phyloP scores from a whole-genome alignment of 2,113 vertebrate genomes.

The Harpagus bidentatus region DNA sequence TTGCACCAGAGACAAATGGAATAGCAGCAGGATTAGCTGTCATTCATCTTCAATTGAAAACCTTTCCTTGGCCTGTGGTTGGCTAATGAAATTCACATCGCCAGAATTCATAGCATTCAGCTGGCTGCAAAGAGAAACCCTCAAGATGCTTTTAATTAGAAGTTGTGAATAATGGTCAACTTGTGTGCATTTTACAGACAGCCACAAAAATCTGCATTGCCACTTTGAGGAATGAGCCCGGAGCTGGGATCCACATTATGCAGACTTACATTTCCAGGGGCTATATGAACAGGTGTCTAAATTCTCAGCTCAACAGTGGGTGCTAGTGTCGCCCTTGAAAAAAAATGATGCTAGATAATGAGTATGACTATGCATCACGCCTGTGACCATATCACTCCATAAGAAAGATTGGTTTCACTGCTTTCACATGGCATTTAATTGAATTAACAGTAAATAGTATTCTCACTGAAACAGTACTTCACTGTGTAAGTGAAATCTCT shows the following conservation, averaged over 20 bases:
- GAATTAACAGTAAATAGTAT: conserved; percentile 37
- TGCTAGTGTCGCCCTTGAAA: neutral
- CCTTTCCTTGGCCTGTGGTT: conserved; percentile 10
- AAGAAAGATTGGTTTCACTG: conserved; percentile 33
- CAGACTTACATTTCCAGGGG: neutral
- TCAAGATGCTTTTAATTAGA: conserved; percentile 69
- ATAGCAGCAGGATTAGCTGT: conserved; percentile 36
- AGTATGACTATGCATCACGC: neutral
- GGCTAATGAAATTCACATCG: conserved; percentile 65
- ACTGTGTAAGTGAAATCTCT: conserved; percentile 38
- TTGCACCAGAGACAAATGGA: conserved; percentile 34
- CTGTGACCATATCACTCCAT: neutral
- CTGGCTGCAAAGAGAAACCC: conserved; percentile 46
- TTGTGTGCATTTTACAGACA: conserved; percentile 37
- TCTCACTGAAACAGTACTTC: conserved; percentile 38
- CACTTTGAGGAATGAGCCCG: conserved; percentile 23
- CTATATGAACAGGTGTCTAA: conserved; percentile 46
- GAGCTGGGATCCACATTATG: neutral
- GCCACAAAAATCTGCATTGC: conserved; percentile 36
- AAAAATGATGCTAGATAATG: neutral
- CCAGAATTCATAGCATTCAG: neutral
- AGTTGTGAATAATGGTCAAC: conserved; percentile 42
- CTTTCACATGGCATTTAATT: conserved; percentile 4
- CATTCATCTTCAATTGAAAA: conserved; percentile 33
- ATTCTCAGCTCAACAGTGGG: conserved; percentile 5